Conservation (phyloP, 2,797 vertebrate species). For the Poeciliopsis presidionis region DNA sequence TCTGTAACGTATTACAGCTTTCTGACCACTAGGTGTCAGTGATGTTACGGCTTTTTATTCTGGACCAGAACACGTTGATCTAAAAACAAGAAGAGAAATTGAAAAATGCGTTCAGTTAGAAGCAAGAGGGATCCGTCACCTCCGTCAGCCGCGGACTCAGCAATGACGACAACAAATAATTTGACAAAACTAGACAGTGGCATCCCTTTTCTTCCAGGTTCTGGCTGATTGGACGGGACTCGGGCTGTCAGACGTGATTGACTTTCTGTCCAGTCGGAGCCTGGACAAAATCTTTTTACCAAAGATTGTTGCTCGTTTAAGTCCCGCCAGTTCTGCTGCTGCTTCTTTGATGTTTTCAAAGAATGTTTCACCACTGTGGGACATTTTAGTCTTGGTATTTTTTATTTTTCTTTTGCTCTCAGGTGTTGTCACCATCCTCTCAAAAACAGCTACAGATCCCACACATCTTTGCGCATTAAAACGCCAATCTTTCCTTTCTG, state of each 20-base stretch:
- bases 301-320: not conserved
- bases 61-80: not conserved
- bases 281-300: not conserved
- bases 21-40: conserved; percentile 61
- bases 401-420: not conserved
- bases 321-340: not conserved
- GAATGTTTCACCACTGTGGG: not conserved
- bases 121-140: not conserved
- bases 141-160: not conserved
- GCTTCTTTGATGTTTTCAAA: not conserved
- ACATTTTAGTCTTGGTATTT: not conserved
- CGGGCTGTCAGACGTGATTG: not conserved
- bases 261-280: not conserved
- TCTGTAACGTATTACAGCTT: not conserved
- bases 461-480: not conserved
- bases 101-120: not conserved
- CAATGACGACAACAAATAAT: not conserved
- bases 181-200: not conserved
- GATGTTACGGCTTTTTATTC: not conserved
- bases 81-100: not conserved
- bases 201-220: not conserved
- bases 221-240: not conserved
- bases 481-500: not conserved
- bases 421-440: not conserved
- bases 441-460: not conserved